A percentile compares a stretch with the other conserved stretches of the same genome.
phyloP scores from a whole-genome alignment of 2,113 vertebrate genomes.

The Charina bottae region DNA sequence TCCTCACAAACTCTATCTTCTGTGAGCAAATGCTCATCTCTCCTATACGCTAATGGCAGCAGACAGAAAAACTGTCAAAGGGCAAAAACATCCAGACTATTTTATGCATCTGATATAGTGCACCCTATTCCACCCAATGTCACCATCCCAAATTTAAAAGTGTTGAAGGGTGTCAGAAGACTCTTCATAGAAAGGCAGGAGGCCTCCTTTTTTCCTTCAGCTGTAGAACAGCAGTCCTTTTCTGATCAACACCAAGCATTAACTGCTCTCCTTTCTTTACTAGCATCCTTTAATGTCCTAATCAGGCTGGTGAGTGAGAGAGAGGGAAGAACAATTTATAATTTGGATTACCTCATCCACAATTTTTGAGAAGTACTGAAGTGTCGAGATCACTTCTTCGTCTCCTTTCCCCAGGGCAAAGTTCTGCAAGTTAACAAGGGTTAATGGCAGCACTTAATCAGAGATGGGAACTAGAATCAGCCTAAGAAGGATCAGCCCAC shows the following conservation, averaged over 20 bases:
- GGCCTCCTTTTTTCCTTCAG: background rate
- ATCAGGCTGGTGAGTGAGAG: background rate
- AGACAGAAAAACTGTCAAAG: background rate
- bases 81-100: background rate
- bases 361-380: conserved; percentile 92
- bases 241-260: background rate
- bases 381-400: conserved; percentile 92
- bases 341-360: conserved; percentile 88
- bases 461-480: background rate
- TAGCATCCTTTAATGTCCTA: background rate
- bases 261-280: background rate
- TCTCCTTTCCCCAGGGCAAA: conserved; percentile 97
- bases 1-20: background rate
- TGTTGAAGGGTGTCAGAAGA: background rate
- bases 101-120: background rate
- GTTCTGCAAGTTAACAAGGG: conserved; percentile 79
- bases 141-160: background rate
- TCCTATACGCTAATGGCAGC: background rate
- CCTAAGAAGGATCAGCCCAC: background rate
- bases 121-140: background rate
- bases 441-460: background rate
- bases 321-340: background rate
- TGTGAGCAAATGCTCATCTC: background rate
- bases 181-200: background rate
- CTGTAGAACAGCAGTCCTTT: background rate